Conservation (phyloP, 2,113 vertebrate genomes). For the Tonatia bakeri region DNA sequence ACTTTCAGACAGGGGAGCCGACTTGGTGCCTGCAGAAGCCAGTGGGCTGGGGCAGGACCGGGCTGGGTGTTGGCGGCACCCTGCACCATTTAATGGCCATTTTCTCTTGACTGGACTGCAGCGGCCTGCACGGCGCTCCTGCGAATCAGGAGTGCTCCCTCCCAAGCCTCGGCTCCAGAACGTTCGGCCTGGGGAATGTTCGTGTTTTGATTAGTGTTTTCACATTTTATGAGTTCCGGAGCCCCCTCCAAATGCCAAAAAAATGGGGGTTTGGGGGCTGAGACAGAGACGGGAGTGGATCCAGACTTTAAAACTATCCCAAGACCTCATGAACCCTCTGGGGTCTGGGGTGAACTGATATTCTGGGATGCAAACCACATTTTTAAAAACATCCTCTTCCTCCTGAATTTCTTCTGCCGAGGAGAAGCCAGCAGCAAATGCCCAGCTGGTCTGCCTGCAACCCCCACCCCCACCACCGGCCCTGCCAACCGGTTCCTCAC, state of each 20-base stretch:
- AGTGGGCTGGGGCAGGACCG: accelerated
- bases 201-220: background rate
- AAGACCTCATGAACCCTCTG: accelerated
- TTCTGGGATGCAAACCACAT: background rate
- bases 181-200: background rate
- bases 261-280: background rate
- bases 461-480: background rate
- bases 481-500: background rate
- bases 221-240: background rate
- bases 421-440: background rate
- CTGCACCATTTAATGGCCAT: accelerated
- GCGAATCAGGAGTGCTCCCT: background rate
- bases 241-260: background rate
- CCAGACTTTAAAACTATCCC: background rate
- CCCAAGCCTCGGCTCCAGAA: background rate
- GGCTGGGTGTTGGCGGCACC: background rate
- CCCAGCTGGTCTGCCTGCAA: background rate
- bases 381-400: background rate
- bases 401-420: background rate
- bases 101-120: background rate
- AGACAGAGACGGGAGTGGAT: background rate
- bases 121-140: background rate
- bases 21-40: background rate
- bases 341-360: too few relatives aligned
- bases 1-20: background rate